phyloP scores from a whole-genome alignment of 2,113 vertebrate genomes.

The Corvus cornix region DNA sequence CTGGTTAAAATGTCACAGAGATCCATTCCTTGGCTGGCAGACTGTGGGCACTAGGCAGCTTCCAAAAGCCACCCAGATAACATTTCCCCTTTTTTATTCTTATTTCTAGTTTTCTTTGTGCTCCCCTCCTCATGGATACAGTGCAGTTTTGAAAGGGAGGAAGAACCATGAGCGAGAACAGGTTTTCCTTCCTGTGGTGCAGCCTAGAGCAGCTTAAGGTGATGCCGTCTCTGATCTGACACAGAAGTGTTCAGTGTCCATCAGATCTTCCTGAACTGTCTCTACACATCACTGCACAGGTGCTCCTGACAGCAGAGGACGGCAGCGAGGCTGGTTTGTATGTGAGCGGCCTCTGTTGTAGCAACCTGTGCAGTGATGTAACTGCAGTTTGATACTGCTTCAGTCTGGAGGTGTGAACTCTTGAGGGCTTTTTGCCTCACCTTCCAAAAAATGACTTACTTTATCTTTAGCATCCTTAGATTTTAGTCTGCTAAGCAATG shows the following conservation, averaged over 20 bases:
- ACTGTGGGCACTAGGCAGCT: neutral
- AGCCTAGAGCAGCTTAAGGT: neutral
- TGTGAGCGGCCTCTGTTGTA: neutral
- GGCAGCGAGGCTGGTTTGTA: rapidly evolving
- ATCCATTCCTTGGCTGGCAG: neutral
- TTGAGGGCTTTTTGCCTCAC: neutral
- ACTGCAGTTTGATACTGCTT: neutral
- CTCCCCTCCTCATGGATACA: neutral
- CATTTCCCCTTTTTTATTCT: neutral
- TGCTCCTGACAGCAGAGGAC: rapidly evolving
- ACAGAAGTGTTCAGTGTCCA: neutral
- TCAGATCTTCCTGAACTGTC: neutral
- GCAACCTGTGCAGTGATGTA: neutral
- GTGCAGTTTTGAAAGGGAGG: neutral
- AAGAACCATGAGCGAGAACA: neutral
- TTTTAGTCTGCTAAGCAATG: neutral
- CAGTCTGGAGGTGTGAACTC: neutral
- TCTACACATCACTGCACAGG: rapidly evolving
- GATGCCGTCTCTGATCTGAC: neutral
- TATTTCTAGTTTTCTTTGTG: neutral
- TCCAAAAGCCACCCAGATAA: neutral
- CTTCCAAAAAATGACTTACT: neutral
- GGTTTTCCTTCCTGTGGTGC: neutral
- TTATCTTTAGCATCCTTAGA: neutral
- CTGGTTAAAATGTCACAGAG: neutral